phyloP scores from a whole-genome alignment of 2,797 vertebrate species.

The Discoglossus pictus region DNA sequence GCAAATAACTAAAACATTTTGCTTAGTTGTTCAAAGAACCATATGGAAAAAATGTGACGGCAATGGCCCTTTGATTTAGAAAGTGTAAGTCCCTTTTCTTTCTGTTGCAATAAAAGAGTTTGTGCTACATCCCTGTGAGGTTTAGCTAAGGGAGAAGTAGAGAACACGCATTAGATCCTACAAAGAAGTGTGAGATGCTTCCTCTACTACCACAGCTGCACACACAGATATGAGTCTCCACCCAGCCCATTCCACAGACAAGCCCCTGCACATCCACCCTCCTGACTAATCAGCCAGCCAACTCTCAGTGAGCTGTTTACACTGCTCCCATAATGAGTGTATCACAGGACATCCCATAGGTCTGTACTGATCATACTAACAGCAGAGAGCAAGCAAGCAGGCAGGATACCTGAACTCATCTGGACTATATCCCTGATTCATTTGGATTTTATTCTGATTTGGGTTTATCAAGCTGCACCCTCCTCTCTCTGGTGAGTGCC shows the following conservation, averaged over 20 bases:
- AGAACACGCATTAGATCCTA: background rate
- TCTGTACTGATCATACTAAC: constrained; percentile 13
- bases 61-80: too few relatives aligned
- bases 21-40: too few relatives aligned
- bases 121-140: too few relatives aligned
- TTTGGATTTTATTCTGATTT: constrained; percentile 29
- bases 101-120: too few relatives aligned
- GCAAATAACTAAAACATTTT: too few relatives aligned
- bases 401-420: background rate
- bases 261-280: constrained; percentile 25
- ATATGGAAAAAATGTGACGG: too few relatives aligned
- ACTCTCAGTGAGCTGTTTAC: constrained; percentile 23
- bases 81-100: too few relatives aligned
- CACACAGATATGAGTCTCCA: constrained; percentile 28
- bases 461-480: background rate
- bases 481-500: background rate
- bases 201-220: constrained; percentile 11
- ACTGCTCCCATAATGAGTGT: constrained; percentile 11
- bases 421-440: constrained; percentile 11
- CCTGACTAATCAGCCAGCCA: constrained; percentile 25
- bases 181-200: constrained; percentile 10
- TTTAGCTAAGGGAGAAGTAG: constrained; percentile 16
- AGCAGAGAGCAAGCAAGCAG: constrained; percentile 7
- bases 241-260: constrained; percentile 36
- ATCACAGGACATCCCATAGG: constrained; percentile 13